These are phyloP conservation scores for Dicyrtoma fusca DNA, from an alignment of 2,888 invertebrate species.

Conservation along the genomic window DNA sequence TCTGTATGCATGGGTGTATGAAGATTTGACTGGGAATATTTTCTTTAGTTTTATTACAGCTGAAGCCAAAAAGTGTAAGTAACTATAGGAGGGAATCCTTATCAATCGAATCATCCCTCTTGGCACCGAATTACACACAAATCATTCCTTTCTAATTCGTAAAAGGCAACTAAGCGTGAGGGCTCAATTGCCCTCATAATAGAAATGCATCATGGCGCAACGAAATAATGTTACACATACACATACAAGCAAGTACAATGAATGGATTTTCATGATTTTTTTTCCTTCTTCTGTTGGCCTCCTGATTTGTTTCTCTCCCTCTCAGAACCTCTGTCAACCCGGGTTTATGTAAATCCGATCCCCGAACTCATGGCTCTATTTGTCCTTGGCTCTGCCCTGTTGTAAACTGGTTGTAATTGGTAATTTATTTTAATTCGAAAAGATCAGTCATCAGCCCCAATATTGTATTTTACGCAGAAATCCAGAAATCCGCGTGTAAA, in stretches of 20 bases:
- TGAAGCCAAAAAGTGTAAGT: too few species aligned
- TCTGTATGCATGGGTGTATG: background rate
- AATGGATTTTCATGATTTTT: background rate
- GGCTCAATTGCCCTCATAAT: constrained; percentile 23
- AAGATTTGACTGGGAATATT: background rate
- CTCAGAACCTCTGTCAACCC: background rate
- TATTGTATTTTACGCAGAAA: too few species aligned
- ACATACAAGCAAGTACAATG: background rate
- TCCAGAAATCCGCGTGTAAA: too few species aligned
- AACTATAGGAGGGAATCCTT: constrained; percentile 25
- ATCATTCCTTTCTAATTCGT: constrained; percentile 35
- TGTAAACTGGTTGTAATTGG: too few species aligned
- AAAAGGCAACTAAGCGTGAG: constrained; percentile 27
- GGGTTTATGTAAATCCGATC: background rate
- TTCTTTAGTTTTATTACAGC: too few species aligned
- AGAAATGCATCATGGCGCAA: background rate
- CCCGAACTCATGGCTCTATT: too few species aligned
- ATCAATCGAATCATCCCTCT: constrained; percentile 29
- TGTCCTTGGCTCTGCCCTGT: too few species aligned
- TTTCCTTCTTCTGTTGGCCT: too few species aligned
- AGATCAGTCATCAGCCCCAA: too few species aligned
- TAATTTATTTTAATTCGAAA: too few species aligned
- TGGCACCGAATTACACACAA: constrained; percentile 29
- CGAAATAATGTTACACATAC: background rate
- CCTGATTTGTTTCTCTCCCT: background rate